Evolutionary conservation across 1,140 invertebrate genomes (phyloP), one percentile per base, ranked within the genome.

Genomic region (Intoshia linei): DNA sequence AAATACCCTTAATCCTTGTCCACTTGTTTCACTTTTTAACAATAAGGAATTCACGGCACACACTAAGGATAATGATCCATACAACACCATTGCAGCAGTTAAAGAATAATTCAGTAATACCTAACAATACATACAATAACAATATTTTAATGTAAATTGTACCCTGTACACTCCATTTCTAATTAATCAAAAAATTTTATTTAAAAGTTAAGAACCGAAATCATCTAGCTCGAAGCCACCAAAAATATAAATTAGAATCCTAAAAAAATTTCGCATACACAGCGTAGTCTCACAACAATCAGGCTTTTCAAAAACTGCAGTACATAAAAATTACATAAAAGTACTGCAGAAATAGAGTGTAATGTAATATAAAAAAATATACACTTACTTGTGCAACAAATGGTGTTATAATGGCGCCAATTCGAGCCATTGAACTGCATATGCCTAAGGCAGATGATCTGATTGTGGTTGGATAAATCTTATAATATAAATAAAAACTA

Each of bases 331-430:
- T 37, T 24, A 37, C 18, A 17, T 35, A 23, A 35, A 10, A 23
- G 10, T 23, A 7, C 5, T 23, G 21, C 18, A 10, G 11, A n/a
- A 37, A 14, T 19, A 34, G 19, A 11, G n/a, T 34, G 17, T 32
- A 11, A 17, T 32, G 10, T 32, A 11, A 11, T 7, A 10, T 11
- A 7, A 32, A 17, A 7, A 32, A 10, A 17, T 11, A 17, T 11
- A 11, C 7, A 11, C 24, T 27, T 23, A 81, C 76, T 65, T 83
- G 76, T n/a, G 77, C 75, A 21, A 87, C 67, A 49, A 84, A 81
- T 3, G 79, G 79, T 7, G 78, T 83, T 3, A 77, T 56, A 71
- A 84, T 83, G n/a, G 77, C 76, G 27, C 79, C 79, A 13, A 84
- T 64, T 39, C 79, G 55, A 3, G 78, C 77, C 63, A 79, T 74